Conservation (phyloP, 2,888 invertebrate genomes). For the Noctua pronuba region DNA sequence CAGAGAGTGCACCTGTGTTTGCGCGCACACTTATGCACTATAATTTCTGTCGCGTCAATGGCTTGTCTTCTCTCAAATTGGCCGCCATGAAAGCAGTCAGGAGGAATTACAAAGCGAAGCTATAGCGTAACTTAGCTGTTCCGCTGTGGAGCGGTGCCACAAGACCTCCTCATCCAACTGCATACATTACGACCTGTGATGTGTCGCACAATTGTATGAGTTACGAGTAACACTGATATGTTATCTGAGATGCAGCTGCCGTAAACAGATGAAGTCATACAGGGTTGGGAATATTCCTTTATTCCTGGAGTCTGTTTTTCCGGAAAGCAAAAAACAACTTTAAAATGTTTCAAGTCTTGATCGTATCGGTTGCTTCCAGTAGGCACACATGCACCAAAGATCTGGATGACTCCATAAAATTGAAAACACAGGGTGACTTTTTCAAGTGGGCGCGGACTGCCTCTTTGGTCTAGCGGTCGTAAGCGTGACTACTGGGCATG, state of each 20-base stretch:
- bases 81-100: not conserved
- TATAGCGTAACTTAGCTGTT: not conserved
- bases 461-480: too few species aligned
- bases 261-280: constrained; percentile 28
- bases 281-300: not conserved
- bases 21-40: not conserved
- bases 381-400: not conserved
- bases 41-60: too few species aligned
- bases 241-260: constrained; percentile 5
- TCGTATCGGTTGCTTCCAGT: not conserved
- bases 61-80: not conserved
- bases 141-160: not conserved
- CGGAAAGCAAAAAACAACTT: not conserved
- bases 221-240: constrained; percentile 14
- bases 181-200: constrained; percentile 30
- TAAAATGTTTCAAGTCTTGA: not conserved
- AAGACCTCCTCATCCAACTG: constrained; percentile 37
- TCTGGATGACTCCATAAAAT: too few species aligned
- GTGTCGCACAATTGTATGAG: constrained; percentile 20
- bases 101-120: not conserved
- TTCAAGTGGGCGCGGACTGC: too few species aligned
- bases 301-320: not conserved
- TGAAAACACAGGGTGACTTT: too few species aligned
- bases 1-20: not conserved
- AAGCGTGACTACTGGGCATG: too few species aligned